Evolutionary conservation across 2,797 vertebrate genomes (phyloP), one percentile per base, ranked within the genome.

Genomic region (Stomatorhinus walkeri): DNA sequence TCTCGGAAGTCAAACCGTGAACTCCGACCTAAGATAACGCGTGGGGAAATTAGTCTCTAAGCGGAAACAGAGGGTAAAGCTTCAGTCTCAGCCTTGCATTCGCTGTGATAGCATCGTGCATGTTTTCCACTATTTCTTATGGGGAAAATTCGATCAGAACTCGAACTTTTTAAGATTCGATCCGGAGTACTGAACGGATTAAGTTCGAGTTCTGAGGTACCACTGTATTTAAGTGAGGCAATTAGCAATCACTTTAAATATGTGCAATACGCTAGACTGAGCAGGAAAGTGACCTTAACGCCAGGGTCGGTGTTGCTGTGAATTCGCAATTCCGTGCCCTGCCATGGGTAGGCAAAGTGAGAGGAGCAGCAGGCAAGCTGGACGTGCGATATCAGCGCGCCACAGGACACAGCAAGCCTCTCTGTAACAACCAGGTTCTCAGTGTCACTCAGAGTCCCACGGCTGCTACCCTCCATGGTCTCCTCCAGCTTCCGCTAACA

Each of bases 301-400:
- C 90, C 36, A 7, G 16, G 10, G 91, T 95, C 90, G 59, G 48
- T 1, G 9, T 88, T 90, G 22, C 14, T 92, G 92, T 95, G 93
- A 88, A 96, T 54, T 6, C 91, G 54, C 12, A 96, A 89, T 0
- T 95, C 91, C 36, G 94, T 95, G 76, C 92, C 91, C 54, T 91
- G 87, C 32, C 87, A 12, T 3, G 95, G 94, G 2, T 94, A 22
- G 1, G 90, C 93, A 90, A 90, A 94, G 14, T 93, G 90, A 4
- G 91, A 91, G 2, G 46, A 87, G 88, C 94, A 94, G 89, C 94
- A 95, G 10, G 94, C 93, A 10, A 95, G 91, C 90, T 95, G 95
- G 83, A 89, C 85, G 32, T 94, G 93, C 0, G 93, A 93, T 22
- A 92, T 24, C 0, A 90, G 85, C 68, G 81, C 76, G 2, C 92